Base-by-base conservation (phyloP, 2,888 invertebrate species). In the Limnephilus lunatus region DNA sequence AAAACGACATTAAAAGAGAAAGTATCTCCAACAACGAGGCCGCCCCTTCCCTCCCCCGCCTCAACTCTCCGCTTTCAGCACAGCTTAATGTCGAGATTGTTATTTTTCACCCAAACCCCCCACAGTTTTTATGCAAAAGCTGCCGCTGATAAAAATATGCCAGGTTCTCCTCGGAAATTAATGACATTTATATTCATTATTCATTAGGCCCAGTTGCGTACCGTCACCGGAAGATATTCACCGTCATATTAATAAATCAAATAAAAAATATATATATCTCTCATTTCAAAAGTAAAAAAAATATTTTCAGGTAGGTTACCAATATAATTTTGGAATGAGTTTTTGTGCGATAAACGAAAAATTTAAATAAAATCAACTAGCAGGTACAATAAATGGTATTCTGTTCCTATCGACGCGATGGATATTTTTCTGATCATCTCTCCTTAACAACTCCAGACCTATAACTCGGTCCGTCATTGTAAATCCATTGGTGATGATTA, bases 101-200 rank as follows among this genome's bases (percentile, higher is more conserved):
- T 91, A 92, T 93, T 93, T 93, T 93, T 93, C 93, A 93, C 92
- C 82, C 44, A n/a, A 88, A 81, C 90, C 91, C 91, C 91, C 86
- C 83, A 89, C 92, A 83, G 91, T 93, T 92, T 92, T 93, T 91
- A 91, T 90, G 91, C 89, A 87, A 92, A 92, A 92, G 91, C 90
- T 88, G 88, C 91, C 92, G 91, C 93, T 93, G 93, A 93, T 93
- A 93, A 93, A 93, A 93, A 93, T 93, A 93, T 93, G 93, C 92
- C 93, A 91, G 93, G 91, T 92, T 92, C 92, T 92, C 89, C 88
- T 90, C 90, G 92, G 93, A 93, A 93, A 93, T 93, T 93, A 93
- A 93, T 93, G 93, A 93, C 93, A 87, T 93, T 93, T 93, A 91
- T 86, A 93, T 93, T 93, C 93, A 92, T 93, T 93, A 93, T 93